These are phyloP conservation scores for Amphiprion clarkii DNA, from an alignment of 2,797 vertebrate genomes.

Conservation along the genomic window DNA sequence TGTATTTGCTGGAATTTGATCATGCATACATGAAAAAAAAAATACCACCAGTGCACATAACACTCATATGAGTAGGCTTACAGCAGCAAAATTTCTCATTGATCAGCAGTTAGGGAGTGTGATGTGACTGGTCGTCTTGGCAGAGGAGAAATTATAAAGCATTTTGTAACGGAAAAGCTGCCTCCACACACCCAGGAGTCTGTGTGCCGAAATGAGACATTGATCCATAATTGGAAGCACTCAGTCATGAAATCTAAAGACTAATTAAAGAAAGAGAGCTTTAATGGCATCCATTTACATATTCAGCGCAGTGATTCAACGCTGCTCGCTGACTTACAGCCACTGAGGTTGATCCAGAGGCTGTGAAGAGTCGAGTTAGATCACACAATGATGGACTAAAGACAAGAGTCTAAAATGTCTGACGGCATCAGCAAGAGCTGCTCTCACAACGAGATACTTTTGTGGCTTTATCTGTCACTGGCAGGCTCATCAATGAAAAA, in stretches of 20 bases:
- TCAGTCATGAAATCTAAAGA: slow-evolving; percentile 85
- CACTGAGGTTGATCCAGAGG: slow-evolving; percentile 52
- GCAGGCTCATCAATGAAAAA: slow-evolving; percentile 7
- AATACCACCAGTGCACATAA: slow-evolving; percentile 18
- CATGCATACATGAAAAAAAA: slow-evolving; percentile 22
- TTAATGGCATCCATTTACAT: slow-evolving; percentile 82
- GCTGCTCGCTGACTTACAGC: slow-evolving; percentile 49
- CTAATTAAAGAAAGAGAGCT: slow-evolving; percentile 86
- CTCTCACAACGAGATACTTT: slow-evolving; percentile 2
- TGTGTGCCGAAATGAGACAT: slow-evolving; percentile 82
- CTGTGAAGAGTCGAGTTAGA: slow-evolving; percentile 39
- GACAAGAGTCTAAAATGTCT: slow-evolving; percentile 31
- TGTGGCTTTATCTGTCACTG: slow-evolving; percentile 5
- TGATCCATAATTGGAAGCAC: slow-evolving; percentile 87
- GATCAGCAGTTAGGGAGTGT: slow-evolving; percentile 67
- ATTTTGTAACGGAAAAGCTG: slow-evolving; percentile 75
- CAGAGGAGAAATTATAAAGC: slow-evolving; percentile 71
- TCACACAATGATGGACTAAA: slow-evolving; percentile 39
- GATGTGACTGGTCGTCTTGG: slow-evolving; percentile 50
- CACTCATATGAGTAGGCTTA: slow-evolving; percentile 30
- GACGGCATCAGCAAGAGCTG: slow-evolving; percentile 22
- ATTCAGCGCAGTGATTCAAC: slow-evolving; percentile 69
- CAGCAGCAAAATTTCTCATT: slow-evolving; percentile 63
- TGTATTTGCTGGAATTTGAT: slow-evolving; percentile 43
- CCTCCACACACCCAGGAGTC: slow-evolving; percentile 64